Evolutionary conservation across 2,797 vertebrate species (phyloP).

Genomic region (Propithecus deckenii): DNA sequence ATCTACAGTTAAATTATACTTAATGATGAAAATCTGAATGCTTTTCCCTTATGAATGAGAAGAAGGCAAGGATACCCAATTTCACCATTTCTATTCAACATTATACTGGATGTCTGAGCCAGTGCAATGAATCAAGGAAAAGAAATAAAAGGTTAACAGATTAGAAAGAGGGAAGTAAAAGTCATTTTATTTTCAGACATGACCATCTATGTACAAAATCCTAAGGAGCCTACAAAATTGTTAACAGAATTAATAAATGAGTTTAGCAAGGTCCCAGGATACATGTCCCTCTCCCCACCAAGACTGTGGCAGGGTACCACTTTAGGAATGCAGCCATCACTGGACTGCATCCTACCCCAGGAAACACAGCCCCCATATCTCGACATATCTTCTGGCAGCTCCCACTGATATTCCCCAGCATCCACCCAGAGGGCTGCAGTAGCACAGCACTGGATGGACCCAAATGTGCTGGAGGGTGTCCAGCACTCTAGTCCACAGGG

Average conservation of each 20-base stretch:
- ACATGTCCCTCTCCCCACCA: no score
- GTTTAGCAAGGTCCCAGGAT: not conserved
- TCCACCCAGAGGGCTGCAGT: no score
- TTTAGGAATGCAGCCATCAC: no score
- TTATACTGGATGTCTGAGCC: not conserved
- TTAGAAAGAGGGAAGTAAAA: not conserved
- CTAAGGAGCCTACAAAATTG: not conserved
- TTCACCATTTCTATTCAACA: not conserved
- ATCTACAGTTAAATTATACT: not conserved
- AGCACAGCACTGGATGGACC: no score
- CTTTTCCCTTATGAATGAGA: not conserved
- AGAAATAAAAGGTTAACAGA: not conserved
- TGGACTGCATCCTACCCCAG: no score
- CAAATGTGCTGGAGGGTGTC: no score
- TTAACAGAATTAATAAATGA: not conserved
- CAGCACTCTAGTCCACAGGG: no score
- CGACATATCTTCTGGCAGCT: no score
- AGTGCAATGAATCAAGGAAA: not conserved
- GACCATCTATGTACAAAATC: not conserved
- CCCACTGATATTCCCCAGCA: no score
- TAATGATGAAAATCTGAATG: not conserved
- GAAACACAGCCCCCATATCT: no score
- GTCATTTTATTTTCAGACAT: not conserved
- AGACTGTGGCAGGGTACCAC: no score
- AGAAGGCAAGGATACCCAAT: not conserved